Evolutionary conservation across 2,797 vertebrate genomes (phyloP).

Genomic region (Potorous gilbertii): DNA sequence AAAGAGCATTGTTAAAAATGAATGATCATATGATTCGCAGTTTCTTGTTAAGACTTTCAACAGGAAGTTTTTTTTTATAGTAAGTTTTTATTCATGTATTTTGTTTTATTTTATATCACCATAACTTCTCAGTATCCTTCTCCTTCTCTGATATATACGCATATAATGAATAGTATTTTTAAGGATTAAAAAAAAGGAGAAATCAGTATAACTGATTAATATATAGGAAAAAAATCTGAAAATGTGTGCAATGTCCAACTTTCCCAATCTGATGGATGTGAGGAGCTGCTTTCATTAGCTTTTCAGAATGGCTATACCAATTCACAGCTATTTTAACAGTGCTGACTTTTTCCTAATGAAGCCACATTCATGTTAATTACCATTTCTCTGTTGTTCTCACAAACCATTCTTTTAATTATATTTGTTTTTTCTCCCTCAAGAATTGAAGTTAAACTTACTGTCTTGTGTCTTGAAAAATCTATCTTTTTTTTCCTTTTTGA

Average conservation of each 20-base stretch:
- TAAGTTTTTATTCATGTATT: background rate
- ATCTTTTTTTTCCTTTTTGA: background rate
- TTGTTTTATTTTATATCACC: background rate
- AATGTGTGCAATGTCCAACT: background rate
- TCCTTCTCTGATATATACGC: background rate
- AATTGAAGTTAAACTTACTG: background rate
- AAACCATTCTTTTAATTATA: background rate
- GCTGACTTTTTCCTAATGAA: background rate
- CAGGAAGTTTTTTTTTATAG: background rate
- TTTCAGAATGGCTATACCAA: background rate
- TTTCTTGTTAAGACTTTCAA: background rate
- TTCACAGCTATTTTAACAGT: background rate
- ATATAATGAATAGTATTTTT: background rate
- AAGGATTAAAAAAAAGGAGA: background rate
- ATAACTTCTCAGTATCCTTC: background rate
- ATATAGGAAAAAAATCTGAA: background rate
- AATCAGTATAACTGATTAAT: background rate
- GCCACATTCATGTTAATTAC: background rate
- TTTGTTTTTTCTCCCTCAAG: background rate
- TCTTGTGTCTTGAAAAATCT: background rate
- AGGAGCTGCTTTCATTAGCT: background rate
- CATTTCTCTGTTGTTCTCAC: background rate
- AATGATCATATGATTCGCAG: background rate
- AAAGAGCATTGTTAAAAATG: background rate
- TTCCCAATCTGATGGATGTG: background rate